Evolutionary conservation across 2,888 invertebrate genomes (phyloP), one percentile per base, ranked within the genome.

Genomic region (Aspidiotus destructor): DNA sequence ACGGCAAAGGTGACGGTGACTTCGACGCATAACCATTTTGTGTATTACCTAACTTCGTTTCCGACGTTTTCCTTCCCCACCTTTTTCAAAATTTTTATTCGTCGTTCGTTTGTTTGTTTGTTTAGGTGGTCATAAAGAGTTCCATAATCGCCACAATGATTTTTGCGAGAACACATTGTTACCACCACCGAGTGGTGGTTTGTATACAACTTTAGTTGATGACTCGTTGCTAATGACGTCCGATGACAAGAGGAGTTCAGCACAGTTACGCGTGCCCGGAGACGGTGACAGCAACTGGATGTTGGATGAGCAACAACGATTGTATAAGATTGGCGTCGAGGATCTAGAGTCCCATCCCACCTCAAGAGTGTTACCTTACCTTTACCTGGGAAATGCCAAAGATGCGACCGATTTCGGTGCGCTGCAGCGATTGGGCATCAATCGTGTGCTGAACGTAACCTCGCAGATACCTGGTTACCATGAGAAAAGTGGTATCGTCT

Each of bases 401-500:
- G 89, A 91, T 78, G 89, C 90, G 52, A 84, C 85, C 61, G 86
- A 89, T 78, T 80, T 85, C 70, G 81, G 83, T 73, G 80, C 84
- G 72, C 82, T 90, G 68, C 78, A 80, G 71, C 82, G 82, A 73
- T 78, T 84, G 71, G 86, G 87, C 72, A 85, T 89, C 73, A 86
- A 86, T 73, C 85, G 88, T 77, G 87, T 91, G 54, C 82, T 91
- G 62, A 90, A 89, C 78, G 89, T 89, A 73, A 90, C 89, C 76
- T 85, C 87, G 53, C 86, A 88, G 77, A 79, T 86, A 75, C 86
- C 87, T 70, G 85, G 85, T 71, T 84, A 85, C 77, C 86, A 85
- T 78, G 84, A 86, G 77, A 80, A 81, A 72, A 79, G 82, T 72
- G 85, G 85, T 70, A 83, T 85, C 74, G 81, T 81, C 70, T 88